Percentiles rank a stretch among this genome's conserved stretches.
phyloP scores from a whole-genome alignment of 2,888 invertebrate genomes.

The Parochlus steinenii region DNA sequence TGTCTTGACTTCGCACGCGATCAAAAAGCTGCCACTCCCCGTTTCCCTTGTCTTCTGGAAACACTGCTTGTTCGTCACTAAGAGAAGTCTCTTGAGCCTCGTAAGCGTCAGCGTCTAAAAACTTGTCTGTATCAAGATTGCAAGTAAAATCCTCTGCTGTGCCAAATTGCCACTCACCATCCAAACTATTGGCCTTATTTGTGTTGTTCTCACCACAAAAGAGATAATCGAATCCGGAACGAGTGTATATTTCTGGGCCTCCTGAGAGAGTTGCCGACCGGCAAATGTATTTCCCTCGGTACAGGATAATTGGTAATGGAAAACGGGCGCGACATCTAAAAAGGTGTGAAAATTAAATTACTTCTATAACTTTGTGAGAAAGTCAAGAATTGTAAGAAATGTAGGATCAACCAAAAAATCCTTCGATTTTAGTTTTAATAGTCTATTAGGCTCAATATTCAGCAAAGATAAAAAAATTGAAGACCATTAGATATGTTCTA shows the following conservation, averaged over 20 bases:
- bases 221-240: slow-evolving; percentile 40
- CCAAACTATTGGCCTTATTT: not conserved
- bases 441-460: too few species aligned
- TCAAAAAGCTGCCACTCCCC: slow-evolving; percentile 42
- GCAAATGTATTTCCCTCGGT: slow-evolving; percentile 52
- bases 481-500: too few species aligned
- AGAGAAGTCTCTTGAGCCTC: slow-evolving; percentile 18
- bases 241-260: slow-evolving; percentile 54
- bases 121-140: too few species aligned
- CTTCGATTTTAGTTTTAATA: too few species aligned
- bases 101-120: slow-evolving; percentile 19
- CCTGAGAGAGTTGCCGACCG: slow-evolving; percentile 60
- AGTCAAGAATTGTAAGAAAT: too few species aligned
- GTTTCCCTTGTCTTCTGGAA: slow-evolving; percentile 16
- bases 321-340: slow-evolving; percentile 54
- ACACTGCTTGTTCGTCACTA: slow-evolving; percentile 13
- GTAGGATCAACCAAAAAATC: too few species aligned
- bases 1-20: slow-evolving; percentile 46
- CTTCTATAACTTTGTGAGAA: too few species aligned
- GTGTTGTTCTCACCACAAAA: slow-evolving; percentile 18
- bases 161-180: too few species aligned
- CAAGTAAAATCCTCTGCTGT: too few species aligned
- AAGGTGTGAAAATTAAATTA: slow-evolving; percentile 8
- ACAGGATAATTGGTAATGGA: slow-evolving; percentile 59
- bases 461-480: too few species aligned